Conservation (phyloP, 2,113 vertebrate species). For the Cyanistes caeruleus region DNA sequence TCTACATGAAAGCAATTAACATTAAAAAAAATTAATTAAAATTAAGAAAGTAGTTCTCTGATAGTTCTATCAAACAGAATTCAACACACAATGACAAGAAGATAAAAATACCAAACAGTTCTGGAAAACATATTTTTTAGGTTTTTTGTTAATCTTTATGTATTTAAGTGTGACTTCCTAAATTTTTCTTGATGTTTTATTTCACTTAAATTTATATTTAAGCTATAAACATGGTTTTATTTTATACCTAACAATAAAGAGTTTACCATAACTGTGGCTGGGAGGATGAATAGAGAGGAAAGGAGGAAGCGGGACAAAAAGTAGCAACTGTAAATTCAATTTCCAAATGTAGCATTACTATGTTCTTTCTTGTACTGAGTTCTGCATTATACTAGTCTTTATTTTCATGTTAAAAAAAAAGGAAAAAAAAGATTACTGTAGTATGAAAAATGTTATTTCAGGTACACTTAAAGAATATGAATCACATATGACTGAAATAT, state of each 20-base stretch:
- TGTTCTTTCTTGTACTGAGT: background rate
- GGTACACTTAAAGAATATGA: background rate
- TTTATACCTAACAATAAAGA: background rate
- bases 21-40: background rate
- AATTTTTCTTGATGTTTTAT: background rate
- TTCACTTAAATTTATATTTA: background rate
- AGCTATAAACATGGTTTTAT: background rate
- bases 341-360: background rate
- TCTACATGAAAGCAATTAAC: background rate
- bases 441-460: background rate
- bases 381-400: background rate
- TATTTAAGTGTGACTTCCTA: background rate
- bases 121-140: background rate
- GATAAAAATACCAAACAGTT: background rate
- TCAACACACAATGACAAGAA: background rate
- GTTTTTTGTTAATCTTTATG: background rate
- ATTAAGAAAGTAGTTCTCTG: background rate
- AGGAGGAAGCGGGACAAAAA: background rate
- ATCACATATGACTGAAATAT: background rate
- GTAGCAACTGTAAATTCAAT: background rate
- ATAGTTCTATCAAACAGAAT: background rate
- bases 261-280: background rate
- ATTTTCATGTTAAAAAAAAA: background rate
- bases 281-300: background rate
- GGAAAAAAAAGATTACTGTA: background rate